Evolutionary conservation across 2,888 invertebrate genomes (phyloP).

Genomic region (Marronus borbonicus): DNA sequence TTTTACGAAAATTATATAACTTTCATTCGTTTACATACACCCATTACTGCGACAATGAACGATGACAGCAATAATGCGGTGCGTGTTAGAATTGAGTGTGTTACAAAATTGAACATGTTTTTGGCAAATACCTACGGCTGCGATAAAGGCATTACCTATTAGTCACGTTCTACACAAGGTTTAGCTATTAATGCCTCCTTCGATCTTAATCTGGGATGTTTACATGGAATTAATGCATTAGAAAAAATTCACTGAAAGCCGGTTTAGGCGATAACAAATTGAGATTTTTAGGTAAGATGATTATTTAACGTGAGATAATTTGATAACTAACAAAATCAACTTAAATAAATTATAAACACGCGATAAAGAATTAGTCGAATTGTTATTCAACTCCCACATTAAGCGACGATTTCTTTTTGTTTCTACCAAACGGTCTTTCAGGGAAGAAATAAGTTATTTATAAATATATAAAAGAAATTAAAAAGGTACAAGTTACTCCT

Average conservation of each 20-base stretch:
- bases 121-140: background rate
- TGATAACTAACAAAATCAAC: too few species aligned
- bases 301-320: background rate
- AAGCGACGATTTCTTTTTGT: too few species aligned
- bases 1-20: too few species aligned
- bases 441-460: too few species aligned
- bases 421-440: too few species aligned
- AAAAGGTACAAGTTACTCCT: too few species aligned
- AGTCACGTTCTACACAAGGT: conserved; percentile 7
- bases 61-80: background rate
- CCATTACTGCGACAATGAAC: background rate
- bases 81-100: background rate
- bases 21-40: too few species aligned
- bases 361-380: too few species aligned
- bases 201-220: background rate
- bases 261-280: background rate
- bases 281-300: background rate
- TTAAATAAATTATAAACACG: too few species aligned
- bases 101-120: conserved; percentile 10
- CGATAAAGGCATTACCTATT: conserved; percentile 13
- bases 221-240: background rate
- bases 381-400: too few species aligned
- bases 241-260: background rate
- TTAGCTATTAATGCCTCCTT: background rate
- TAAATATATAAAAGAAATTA: too few species aligned